Conservation (phyloP, 2,888 invertebrate genomes). For the Hermaeophaga mercurialis region DNA sequence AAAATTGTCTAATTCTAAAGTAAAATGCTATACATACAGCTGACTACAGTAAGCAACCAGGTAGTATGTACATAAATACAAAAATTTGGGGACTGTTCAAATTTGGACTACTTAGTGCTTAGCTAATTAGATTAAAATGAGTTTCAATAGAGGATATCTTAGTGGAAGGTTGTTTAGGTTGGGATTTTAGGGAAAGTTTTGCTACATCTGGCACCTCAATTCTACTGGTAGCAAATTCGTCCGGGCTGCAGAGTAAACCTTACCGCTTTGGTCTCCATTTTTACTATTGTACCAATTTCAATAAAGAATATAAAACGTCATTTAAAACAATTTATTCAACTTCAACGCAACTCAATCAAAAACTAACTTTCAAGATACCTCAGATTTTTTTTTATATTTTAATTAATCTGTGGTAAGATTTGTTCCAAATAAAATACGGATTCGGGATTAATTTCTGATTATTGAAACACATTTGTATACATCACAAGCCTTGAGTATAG, state of each 20-base stretch:
- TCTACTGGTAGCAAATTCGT: constrained; percentile 38
- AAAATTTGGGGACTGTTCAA: constrained; percentile 51
- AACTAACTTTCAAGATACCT: too few species aligned
- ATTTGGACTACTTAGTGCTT: constrained; percentile 55
- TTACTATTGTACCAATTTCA: too few species aligned
- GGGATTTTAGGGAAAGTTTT: constrained; percentile 33
- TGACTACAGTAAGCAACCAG: constrained; percentile 58
- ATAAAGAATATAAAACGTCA: too few species aligned
- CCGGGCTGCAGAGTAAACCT: constrained; percentile 36
- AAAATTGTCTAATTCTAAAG: constrained; percentile 57
- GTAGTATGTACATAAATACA: constrained; percentile 58
- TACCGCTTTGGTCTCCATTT: constrained; percentile 13
- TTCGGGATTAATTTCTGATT: too few species aligned
- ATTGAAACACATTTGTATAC: too few species aligned
- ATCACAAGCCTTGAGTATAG: too few species aligned
- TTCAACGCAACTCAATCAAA: too few species aligned
- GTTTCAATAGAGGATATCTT: constrained; percentile 18
- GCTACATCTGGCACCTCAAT: constrained; percentile 38
- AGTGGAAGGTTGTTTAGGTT: constrained; percentile 15
- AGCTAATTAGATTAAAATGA: constrained; percentile 44
- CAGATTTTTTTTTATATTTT: too few species aligned
- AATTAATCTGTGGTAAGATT: too few species aligned
- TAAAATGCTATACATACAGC: constrained; percentile 60
- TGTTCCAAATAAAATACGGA: too few species aligned
- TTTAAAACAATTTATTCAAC: too few species aligned